Evolutionary conservation across 2,888 invertebrate species (phyloP), one percentile per base, ranked within the genome.

Genomic region (Rhagophthalmus giganteus): DNA sequence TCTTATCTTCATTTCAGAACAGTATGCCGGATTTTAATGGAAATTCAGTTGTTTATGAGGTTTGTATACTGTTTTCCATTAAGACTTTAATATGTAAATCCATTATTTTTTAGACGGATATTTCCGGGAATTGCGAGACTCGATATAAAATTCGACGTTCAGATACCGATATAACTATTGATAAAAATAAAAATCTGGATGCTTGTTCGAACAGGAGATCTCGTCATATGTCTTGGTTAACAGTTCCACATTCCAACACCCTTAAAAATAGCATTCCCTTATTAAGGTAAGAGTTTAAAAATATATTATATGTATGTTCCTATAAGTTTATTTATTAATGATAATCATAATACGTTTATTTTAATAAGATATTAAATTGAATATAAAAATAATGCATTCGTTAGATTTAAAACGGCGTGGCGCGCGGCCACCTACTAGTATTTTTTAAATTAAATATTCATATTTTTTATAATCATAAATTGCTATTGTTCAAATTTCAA

Each of bases 1-100:
- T 63, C 11, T 49, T 63, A 16, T 59, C 60, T 0, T 42, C 54
- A 4, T 62, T 63, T 40, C 63, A 63, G 46, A 62, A 60, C 26
- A 59, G 48, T 30, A 39, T 54, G 51, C 49, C 55, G 8, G 39
- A 52, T 51, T 38, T 55, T 14, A 20, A 55, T 10, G 30, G 35
- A 24, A 35, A 54, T 32, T 20, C 55, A 16, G 24, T 55, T 8
- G 42, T 58, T 15, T 58, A 57, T 24, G 60, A 60, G 57, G 59
- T 59, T 38, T 6, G 26, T 27, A 30, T 7, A 20, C 20, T 20
- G n/a, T n/a, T n/a, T n/a, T n/a, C n/a, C n/a, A n/a, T n/a, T n/a
- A n/a, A n/a, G n/a, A n/a, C n/a, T n/a, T n/a, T n/a, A n/a, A n/a
- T n/a, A n/a, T n/a, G n/a, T n/a, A n/a, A n/a, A n/a, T n/a, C n/a